Evolutionary conservation across 2,888 invertebrate species (phyloP), one percentile per base, ranked within the genome.

Genomic region (Xestia c-nigrum): DNA sequence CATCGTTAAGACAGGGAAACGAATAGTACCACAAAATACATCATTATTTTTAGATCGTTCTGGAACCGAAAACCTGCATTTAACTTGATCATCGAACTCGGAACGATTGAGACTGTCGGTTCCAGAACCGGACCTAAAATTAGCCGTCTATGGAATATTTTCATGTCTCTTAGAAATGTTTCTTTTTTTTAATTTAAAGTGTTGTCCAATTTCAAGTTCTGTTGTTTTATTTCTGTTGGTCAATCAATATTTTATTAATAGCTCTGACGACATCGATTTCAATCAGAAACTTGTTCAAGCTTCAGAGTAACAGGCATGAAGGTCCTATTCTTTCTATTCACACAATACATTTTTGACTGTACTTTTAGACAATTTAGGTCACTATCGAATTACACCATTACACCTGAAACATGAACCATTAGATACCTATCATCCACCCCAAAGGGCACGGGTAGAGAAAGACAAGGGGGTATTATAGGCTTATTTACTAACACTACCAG

Each of bases 211-310:
- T 57, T 59, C 14, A 57, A 43, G 47, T 31, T 31, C 31, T 31
- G 31, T 55, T 24, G 46, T 24, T 61, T 79, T 31, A 24, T 46
- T 38, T 46, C 3, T 24, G 21, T 52, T 72, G 19, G 46, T 47
- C 24, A 43, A n/a, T 55, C n/a, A 65, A 21, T 5, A 55, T 31
- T 65, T 43, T 57, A 81, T 50, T 43, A 64, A 81, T 57, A 65
- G 43, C 19, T 57, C 31, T 73, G 31, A 50, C 50, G 57, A 16
- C 55, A 57, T 3, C 4, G 21, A 24, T 77, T 63, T 52, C 24
- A 57, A 40, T 57, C 40, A 80, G n/a, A 57, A 72, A 50, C 7
- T 47, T 72, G 38, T 43, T n/a, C 14, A 38, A n/a, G n/a, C 14
- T 61, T 71, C 10, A 4, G 6, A 63, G 14, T 40, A n/a, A 43